Evolutionary conservation across 2,888 invertebrate species (phyloP).

Genomic region (Aproaerema taeniolella): DNA sequence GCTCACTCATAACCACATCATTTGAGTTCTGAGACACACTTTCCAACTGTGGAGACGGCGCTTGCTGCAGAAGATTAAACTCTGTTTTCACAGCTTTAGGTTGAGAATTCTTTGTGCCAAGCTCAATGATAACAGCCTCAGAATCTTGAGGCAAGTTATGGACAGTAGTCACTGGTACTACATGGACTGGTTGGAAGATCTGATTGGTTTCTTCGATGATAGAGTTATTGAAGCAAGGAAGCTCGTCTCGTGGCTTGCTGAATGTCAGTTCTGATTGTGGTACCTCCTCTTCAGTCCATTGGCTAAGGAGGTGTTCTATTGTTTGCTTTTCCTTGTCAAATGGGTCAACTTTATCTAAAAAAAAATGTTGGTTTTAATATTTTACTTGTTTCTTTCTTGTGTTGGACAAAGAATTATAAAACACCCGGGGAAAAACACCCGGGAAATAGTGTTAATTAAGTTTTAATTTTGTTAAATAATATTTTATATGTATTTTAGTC

Average conservation of each 20-base stretch:
- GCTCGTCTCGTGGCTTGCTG: conserved; percentile 28
- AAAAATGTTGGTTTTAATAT: not conserved
- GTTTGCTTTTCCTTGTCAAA: conserved; percentile 62
- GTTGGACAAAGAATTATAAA: no score
- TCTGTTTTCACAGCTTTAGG: not conserved
- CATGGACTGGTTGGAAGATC: conserved; percentile 56
- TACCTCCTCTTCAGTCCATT: conserved; percentile 68
- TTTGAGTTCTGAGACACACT: no score
- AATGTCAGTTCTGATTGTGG: conserved; percentile 52
- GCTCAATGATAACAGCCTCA: conserved; percentile 48
- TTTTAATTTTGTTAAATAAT: no score
- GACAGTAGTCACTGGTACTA: conserved; percentile 40
- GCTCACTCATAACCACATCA: conserved; percentile 52
- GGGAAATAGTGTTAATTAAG: no score
- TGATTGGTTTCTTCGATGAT: conserved; percentile 60
- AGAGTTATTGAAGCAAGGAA: conserved; percentile 56
- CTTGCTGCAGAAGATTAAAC: not conserved
- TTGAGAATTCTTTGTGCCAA: conserved; percentile 31
- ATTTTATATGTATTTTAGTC: no score
- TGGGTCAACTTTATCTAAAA: conserved; percentile 55
- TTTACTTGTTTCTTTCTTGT: no score
- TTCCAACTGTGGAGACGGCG: not conserved
- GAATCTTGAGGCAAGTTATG: conserved; percentile 34
- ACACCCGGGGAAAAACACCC: no score
- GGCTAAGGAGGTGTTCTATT: conserved; percentile 62